These are phyloP conservation scores for Amazona ochrocephala DNA, from an alignment of 2,797 vertebrate genomes.

Conservation along the genomic window DNA sequence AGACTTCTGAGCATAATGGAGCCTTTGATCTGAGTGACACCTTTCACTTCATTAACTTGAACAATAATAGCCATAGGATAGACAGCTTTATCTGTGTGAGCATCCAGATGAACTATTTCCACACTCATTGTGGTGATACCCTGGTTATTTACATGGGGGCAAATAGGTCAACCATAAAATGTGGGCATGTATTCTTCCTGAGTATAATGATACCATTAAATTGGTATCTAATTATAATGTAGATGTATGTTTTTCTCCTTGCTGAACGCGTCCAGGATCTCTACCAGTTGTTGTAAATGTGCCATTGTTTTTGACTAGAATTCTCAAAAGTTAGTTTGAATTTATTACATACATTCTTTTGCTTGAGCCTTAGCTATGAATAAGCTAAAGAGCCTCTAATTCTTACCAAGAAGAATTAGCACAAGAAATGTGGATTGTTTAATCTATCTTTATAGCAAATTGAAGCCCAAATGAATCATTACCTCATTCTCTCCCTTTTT, in stretches of 20 bases:
- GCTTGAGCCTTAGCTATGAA: not conserved
- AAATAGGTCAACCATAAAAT: not conserved
- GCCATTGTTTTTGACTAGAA: not conserved
- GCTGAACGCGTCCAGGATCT: not conserved
- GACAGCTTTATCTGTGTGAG: not conserved
- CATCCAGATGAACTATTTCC: not conserved
- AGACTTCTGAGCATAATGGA: not conserved
- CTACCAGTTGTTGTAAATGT: not conserved
- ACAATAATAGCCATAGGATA: not conserved
- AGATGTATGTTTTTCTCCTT: not conserved
- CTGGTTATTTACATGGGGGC: constrained; percentile 10
- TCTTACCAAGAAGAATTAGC: not conserved
- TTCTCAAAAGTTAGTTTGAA: not conserved
- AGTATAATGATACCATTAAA: constrained; percentile 21
- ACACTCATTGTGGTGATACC: not conserved
- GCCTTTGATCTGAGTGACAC: constrained; percentile 1
- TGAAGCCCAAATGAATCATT: not conserved
- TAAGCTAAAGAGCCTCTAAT: not conserved
- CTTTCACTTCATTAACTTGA: constrained; percentile 21
- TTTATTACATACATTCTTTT: not conserved
- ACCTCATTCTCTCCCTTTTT: not conserved
- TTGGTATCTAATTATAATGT: not conserved
- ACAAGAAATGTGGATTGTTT: not conserved
- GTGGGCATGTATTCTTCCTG: not conserved
- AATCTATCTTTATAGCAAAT: not conserved